phyloP scores from a whole-genome alignment of 2,888 invertebrate species.

The Latrodectus hesperus region DNA sequence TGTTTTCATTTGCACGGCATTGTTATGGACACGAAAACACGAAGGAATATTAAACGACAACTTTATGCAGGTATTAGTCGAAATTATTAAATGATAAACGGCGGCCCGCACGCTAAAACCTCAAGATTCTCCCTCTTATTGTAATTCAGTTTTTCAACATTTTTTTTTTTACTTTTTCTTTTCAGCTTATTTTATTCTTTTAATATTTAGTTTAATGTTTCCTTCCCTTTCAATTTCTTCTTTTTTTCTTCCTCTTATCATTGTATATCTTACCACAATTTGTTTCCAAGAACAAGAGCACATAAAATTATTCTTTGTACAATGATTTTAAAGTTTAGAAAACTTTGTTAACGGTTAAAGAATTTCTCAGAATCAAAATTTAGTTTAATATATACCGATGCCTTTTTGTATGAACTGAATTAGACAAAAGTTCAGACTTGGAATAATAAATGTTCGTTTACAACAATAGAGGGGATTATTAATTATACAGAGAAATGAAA shows the following conservation, averaged over 20 bases:
- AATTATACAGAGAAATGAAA: no score
- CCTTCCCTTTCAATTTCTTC: constrained; percentile 13
- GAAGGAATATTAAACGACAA: constrained; percentile 68
- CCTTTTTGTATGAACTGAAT: no score
- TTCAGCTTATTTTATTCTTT: constrained; percentile 24
- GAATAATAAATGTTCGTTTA: no score
- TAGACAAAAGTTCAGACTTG: no score
- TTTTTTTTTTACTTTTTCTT: constrained; percentile 31
- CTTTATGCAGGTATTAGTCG: constrained; percentile 68
- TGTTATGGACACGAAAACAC: constrained; percentile 67
- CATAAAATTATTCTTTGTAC: no score
- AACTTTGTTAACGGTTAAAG: no score
- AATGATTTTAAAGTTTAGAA: no score
- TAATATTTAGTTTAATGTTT: constrained; percentile 4
- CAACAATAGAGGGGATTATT: no score
- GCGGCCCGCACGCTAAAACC: constrained; percentile 55
- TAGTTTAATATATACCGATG: no score
- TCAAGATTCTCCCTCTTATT: constrained; percentile 51
- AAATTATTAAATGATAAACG: constrained; percentile 69
- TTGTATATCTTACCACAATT: not conserved
- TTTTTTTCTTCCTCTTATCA: constrained; percentile 5
- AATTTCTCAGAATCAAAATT: no score
- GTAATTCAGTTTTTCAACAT: constrained; percentile 57
- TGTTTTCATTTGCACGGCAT: constrained; percentile 68
- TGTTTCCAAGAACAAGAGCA: no score